Evolutionary conservation across 2,113 vertebrate genomes (phyloP), one percentile per base, ranked within the genome.

Genomic region (Tiliqua scincoides): DNA sequence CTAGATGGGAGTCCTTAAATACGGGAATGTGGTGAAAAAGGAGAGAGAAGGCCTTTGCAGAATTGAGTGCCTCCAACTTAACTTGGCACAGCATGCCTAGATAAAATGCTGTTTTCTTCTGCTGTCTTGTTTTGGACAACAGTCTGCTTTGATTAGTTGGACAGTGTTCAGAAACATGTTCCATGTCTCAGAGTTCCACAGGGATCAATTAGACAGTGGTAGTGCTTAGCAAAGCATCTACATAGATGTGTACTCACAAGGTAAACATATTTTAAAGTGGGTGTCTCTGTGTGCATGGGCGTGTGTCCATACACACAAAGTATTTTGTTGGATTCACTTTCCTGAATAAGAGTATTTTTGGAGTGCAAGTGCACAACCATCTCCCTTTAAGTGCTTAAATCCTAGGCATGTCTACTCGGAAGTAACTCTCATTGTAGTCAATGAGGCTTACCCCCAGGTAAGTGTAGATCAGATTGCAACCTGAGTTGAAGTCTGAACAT

Each of bases 131-230:
- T 72, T 79, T 80, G 25, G 54, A 25, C 59, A 79, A 84, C 40
- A 21, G 3, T 54, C n/a, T 57, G 59, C 40, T 68, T 84, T 25
- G 70, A 76, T 73, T 80, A 27, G 76, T 88, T 85, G 71, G 70
- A 27, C 17, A 27, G 48, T n/a, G 57, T 73, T 79, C 68, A 67
- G n/a, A 79, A 84, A 74, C 35, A 32, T 48, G 62, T 30, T 79
- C 27, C 21, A 63, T 72, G 59, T 25, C 43, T 67, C 72, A 40
- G 79, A 10, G 5, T 67, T 80, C 82, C 82, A 65, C 61, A 15
- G 77, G 78, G 87, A 88, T 68, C 82, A 88, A 88, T 88, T 85
- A 88, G 73, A 63, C 82, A 67, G 27, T n/a, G 35, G 62, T 65
- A 37, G 57, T 72, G 71, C 48, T 68, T 75, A 61, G 23, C 61